phyloP scores from a whole-genome alignment of 2,113 vertebrate genomes.

The Corvus hawaiiensis region DNA sequence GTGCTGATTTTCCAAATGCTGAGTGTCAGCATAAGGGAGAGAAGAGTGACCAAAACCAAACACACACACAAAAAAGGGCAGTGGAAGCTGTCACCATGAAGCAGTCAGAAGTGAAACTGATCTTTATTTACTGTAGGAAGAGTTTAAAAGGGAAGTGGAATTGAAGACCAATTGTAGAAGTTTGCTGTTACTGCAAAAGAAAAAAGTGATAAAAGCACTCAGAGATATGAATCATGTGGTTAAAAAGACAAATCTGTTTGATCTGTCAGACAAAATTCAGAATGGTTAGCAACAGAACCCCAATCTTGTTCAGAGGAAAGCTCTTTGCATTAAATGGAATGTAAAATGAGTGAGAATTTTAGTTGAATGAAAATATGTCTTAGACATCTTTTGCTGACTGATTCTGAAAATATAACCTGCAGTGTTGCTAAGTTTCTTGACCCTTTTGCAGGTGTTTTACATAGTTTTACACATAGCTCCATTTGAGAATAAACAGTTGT shows the following conservation, averaged over 20 bases:
- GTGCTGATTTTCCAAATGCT: neutral
- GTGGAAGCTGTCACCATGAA: neutral
- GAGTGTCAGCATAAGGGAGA: neutral
- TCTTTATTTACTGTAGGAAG: neutral
- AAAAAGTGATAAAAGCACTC: neutral
- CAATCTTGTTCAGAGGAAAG: neutral
- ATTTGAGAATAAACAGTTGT: neutral
- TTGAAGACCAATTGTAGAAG: neutral
- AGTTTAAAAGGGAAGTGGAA: neutral
- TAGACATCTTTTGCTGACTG: neutral
- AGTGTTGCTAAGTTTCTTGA: neutral
- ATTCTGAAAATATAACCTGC: neutral
- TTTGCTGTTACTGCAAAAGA: neutral
- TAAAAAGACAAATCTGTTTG: neutral
- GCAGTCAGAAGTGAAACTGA: neutral
- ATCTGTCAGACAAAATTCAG: neutral
- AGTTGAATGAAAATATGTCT: neutral
- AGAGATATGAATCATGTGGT: neutral
- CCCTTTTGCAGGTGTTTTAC: neutral
- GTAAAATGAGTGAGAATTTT: neutral
- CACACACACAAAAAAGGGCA: neutral
- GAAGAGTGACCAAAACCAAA: neutral
- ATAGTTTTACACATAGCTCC: neutral
- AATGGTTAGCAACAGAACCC: neutral
- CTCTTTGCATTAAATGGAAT: neutral